phyloP scores from a whole-genome alignment of 2,113 vertebrate species.

The Perca fluviatilis region DNA sequence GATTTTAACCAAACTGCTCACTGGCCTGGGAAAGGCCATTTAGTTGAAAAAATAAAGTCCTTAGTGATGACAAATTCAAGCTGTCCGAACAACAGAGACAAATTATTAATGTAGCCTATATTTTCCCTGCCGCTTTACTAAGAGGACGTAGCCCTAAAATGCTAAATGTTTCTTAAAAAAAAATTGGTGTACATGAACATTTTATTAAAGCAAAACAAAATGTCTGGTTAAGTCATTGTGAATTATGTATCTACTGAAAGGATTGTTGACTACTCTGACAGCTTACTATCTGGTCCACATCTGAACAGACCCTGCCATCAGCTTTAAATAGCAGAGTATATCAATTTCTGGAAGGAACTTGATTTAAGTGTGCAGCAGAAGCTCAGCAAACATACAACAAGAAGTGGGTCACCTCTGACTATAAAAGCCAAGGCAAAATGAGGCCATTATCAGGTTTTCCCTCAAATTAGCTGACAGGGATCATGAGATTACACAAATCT shows the following conservation, averaged over 20 bases:
- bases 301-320: not conserved
- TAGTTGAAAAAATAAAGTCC: not conserved
- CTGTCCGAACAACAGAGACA: not conserved
- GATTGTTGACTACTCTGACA: not conserved
- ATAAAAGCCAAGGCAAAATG: conserved; percentile 29
- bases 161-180: not conserved
- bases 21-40: not conserved
- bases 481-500: conserved; percentile 40
- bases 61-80: not conserved
- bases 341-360: conserved; percentile 5
- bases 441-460: conserved; percentile 46
- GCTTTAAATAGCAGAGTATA: conserved; percentile 7
- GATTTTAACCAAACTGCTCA: not conserved
- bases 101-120: not conserved
- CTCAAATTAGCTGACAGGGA: conserved; percentile 21
- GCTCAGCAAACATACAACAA: conserved; percentile 24
- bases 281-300: not conserved
- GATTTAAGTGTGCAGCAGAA: not conserved
- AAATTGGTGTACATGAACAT: not conserved
- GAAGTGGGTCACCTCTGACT: conserved; percentile 28
- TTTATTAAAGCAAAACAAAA: not conserved
- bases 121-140: not conserved
- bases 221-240: not conserved
- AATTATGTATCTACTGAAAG: not conserved
- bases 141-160: not conserved